Evolutionary conservation across 1,140 invertebrate species (phyloP).

Genomic region (Cyphomyrmex costatus): DNA sequence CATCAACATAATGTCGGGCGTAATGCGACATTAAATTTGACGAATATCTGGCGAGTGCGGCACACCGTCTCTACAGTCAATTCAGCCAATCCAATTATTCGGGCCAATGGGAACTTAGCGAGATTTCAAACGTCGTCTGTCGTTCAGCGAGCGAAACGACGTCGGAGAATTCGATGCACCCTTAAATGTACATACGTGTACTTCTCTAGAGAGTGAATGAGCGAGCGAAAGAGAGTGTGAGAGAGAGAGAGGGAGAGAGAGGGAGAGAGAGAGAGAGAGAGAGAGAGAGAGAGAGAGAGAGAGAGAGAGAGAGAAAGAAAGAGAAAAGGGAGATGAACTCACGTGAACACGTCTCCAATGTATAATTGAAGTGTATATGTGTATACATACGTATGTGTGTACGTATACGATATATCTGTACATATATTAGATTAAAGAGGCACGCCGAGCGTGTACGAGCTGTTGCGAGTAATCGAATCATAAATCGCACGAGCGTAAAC

Average conservation of each 20-base stretch:
- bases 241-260: background rate
- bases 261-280: background rate
- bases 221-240: background rate
- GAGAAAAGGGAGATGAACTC: no score
- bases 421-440: conserved; percentile 51
- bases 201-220: background rate
- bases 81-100: conserved; percentile 53
- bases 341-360: conserved; percentile 7
- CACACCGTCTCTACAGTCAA: conserved; percentile 31
- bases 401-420: conserved; percentile 59
- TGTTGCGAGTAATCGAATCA: conserved; percentile 40
- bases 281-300: background rate
- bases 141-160: conserved; percentile 27
- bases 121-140: conserved; percentile 36
- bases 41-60: conserved; percentile 49
- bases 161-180: conserved; percentile 28
- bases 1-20: background rate
- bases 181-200: conserved; percentile 46
- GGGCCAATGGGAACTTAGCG: conserved; percentile 41
- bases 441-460: conserved; percentile 48
- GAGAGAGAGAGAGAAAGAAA: background rate
- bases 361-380: conserved; percentile 54
- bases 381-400: conserved; percentile 58
- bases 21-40: background rate
- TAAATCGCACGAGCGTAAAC: conserved; percentile 43